Percentiles rank a stretch among this genome's conserved stretches.
Conservation (phyloP, 2,797 vertebrate genomes). For the Phoebastria nigripes region DNA sequence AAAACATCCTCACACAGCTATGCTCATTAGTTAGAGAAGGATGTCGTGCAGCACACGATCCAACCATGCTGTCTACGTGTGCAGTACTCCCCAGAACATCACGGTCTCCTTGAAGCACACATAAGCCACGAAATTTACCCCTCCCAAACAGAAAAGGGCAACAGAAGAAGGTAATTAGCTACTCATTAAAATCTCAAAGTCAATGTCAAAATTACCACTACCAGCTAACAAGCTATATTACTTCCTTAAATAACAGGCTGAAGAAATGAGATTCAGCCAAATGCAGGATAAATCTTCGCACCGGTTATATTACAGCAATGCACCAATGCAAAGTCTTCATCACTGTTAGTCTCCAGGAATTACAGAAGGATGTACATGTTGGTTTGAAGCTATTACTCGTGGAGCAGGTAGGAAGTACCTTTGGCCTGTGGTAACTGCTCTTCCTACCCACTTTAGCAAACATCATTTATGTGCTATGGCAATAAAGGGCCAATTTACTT, state of each 20-base stretch:
- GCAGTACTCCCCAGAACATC: background rate
- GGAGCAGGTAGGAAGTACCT: background rate
- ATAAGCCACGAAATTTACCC: background rate
- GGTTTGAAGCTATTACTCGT: background rate
- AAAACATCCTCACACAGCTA: background rate
- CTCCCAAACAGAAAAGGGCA: background rate
- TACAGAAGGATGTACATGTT: background rate
- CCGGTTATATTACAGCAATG: background rate
- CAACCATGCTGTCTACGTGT: background rate
- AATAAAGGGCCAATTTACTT: background rate
- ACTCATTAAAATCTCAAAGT: background rate
- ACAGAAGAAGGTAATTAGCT: background rate
- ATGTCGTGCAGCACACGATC: background rate
- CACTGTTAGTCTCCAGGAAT: background rate
- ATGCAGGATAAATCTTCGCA: background rate
- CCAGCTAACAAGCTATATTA: background rate
- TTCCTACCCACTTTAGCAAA: constrained; percentile 2
- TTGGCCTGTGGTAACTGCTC: background rate
- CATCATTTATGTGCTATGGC: background rate
- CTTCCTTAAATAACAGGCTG: background rate
- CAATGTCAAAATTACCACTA: background rate
- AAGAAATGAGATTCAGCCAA: background rate
- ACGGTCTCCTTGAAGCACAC: background rate
- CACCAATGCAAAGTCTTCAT: background rate
- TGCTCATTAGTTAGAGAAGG: background rate